phyloP scores from a whole-genome alignment of 2,888 invertebrate species.

The Cantharis nigra region DNA sequence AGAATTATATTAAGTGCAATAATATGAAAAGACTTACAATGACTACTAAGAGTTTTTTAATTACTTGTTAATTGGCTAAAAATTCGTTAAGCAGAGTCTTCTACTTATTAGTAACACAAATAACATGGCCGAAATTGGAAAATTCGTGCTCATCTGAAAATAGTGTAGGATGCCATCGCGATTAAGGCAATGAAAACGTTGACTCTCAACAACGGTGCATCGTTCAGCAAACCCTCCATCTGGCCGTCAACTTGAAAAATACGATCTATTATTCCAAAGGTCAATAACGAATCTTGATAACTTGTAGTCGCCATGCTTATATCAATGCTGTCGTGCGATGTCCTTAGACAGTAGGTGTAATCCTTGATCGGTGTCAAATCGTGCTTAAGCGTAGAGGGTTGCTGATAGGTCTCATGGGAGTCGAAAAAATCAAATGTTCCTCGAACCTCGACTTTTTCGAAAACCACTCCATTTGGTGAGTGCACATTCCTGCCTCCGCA shows the following conservation, averaged over 20 bases:
- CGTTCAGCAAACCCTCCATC: conserved; percentile 1
- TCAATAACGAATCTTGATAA: conserved; percentile 27
- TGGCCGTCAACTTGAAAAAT: conserved; percentile 31
- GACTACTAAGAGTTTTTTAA: no score
- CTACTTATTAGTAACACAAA: neutral
- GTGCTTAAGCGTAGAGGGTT: conserved; percentile 34
- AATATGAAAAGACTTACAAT: no score
- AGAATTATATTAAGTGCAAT: neutral
- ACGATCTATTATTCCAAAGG: conserved; percentile 38
- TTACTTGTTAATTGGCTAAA: no score
- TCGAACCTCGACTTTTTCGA: conserved; percentile 26
- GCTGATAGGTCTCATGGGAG: conserved; percentile 22
- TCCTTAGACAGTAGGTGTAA: conserved; percentile 33
- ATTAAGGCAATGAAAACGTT: neutral
- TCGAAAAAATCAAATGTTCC: conserved; percentile 27
- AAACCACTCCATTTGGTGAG: conserved; percentile 15
- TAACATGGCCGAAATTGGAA: neutral
- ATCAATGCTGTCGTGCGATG: conserved; percentile 11
- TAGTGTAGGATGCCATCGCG: neutral
- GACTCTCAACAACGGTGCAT: neutral
- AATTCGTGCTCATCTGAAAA: neutral
- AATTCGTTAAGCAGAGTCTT: no score
- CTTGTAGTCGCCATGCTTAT: conserved; percentile 25
- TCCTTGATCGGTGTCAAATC: conserved; percentile 31
- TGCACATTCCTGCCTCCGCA: conserved; percentile 27